These are phyloP conservation scores for Icerya purchasi DNA, from an alignment of 2,888 invertebrate genomes.

Conservation along the genomic window DNA sequence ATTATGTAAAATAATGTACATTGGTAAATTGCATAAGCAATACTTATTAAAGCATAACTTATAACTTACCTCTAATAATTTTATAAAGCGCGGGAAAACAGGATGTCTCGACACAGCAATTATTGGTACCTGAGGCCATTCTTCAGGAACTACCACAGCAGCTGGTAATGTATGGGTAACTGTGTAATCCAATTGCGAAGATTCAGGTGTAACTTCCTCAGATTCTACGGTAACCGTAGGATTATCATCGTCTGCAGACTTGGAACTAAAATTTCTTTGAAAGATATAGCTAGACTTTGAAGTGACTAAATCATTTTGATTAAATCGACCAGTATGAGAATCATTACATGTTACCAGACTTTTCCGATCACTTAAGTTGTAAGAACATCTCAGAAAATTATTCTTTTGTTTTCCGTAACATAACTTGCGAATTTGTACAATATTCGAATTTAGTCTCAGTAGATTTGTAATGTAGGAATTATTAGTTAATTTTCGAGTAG, in stretches of 20 bases:
- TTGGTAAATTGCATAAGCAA: too few relatives aligned
- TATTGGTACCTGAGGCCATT: constrained; percentile 89
- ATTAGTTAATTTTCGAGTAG: background rate
- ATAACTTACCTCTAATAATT: constrained; percentile 75
- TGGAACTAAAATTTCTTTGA: background rate
- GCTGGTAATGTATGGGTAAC: constrained; percentile 27
- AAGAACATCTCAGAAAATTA: background rate
- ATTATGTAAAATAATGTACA: background rate
- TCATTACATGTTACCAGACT: too few relatives aligned
- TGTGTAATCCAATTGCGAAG: constrained; percentile 2
- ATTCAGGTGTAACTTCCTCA: background rate
- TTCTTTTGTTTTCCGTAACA: background rate
- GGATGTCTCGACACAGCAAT: constrained; percentile 86
- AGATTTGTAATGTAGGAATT: background rate
- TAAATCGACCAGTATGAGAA: too few relatives aligned
- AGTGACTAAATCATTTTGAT: too few relatives aligned
- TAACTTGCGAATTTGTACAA: background rate
- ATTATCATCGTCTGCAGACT: background rate
- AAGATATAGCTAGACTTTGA: background rate
- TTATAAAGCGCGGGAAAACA: constrained; percentile 93
- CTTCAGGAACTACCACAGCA: constrained; percentile 81
- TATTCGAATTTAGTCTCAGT: background rate
- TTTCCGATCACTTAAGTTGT: background rate
- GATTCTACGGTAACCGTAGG: background rate
- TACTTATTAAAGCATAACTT: background rate